These are phyloP conservation scores for Gnathonemus echidnorhynchus DNA, from an alignment of 2,113 vertebrate genomes.

Conservation along the genomic window DNA sequence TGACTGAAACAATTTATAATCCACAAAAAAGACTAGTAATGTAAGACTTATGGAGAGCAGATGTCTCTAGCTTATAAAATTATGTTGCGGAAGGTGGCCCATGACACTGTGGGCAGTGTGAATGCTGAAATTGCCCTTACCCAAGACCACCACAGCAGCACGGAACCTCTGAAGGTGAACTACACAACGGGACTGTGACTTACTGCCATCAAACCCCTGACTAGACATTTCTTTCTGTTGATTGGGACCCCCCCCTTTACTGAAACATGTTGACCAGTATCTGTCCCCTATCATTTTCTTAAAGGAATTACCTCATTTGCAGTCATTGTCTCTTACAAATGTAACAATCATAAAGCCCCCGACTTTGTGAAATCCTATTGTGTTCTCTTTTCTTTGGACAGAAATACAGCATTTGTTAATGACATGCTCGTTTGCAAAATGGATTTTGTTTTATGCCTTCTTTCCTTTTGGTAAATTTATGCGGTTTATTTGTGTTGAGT, in stretches of 20 bases:
- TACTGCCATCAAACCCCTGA: not conserved
- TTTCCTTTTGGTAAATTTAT: not conserved
- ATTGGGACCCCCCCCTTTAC: not conserved
- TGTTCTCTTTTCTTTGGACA: not conserved
- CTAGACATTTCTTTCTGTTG: not conserved
- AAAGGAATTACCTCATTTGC: slow-evolving; percentile 5
- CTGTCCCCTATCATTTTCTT: not conserved
- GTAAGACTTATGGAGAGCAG: not conserved
- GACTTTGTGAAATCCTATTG: not conserved
- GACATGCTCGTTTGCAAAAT: not conserved
- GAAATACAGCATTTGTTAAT: not conserved
- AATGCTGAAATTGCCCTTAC: not conserved
- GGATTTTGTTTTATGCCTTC: not conserved
- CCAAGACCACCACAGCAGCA: not conserved
- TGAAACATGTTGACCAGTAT: not conserved
- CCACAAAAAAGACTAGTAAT: not conserved
- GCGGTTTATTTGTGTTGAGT: not conserved
- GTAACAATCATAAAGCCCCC: not conserved
- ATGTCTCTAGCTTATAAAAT: not conserved
- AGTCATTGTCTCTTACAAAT: not conserved
- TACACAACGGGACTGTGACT: not conserved
- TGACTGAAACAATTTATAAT: slow-evolving; percentile 1
- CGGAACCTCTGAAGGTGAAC: not conserved
- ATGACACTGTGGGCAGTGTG: not conserved
- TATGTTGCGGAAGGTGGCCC: not conserved